Conservation (phyloP, 2,797 vertebrate species). For the Siniperca scherzeri region DNA sequence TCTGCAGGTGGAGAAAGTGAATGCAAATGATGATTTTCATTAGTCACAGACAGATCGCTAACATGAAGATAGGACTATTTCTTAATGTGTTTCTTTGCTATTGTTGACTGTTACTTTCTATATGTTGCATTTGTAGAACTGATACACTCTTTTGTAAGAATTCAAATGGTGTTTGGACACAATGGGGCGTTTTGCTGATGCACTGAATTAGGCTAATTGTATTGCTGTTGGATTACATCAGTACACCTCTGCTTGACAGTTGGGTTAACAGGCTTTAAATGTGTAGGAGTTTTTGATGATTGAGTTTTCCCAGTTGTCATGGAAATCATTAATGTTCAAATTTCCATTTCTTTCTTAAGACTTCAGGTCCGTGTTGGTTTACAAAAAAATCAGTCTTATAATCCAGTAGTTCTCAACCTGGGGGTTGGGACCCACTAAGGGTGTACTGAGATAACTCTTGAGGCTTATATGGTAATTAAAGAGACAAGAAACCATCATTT, state of each 20-base stretch:
- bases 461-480: background rate
- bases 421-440: background rate
- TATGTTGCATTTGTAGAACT: background rate
- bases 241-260: background rate
- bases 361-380: too few species aligned
- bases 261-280: background rate
- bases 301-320: background rate
- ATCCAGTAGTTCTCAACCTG: background rate
- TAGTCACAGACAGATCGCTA: background rate
- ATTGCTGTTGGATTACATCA: background rate
- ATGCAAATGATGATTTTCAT: background rate
- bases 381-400: background rate
- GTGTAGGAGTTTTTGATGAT: background rate
- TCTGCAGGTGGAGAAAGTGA: background rate
- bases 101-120: background rate
- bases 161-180: background rate
- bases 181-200: too few species aligned
- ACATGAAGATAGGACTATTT: background rate
- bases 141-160: background rate
- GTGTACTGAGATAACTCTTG: background rate
- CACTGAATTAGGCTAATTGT: background rate
- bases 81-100: background rate
- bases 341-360: background rate
- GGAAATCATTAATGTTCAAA: background rate
- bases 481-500: too few species aligned